These are phyloP conservation scores for Drosophila pallidifrons DNA, from an alignment of 1,140 invertebrate genomes.

Conservation along the genomic window DNA sequence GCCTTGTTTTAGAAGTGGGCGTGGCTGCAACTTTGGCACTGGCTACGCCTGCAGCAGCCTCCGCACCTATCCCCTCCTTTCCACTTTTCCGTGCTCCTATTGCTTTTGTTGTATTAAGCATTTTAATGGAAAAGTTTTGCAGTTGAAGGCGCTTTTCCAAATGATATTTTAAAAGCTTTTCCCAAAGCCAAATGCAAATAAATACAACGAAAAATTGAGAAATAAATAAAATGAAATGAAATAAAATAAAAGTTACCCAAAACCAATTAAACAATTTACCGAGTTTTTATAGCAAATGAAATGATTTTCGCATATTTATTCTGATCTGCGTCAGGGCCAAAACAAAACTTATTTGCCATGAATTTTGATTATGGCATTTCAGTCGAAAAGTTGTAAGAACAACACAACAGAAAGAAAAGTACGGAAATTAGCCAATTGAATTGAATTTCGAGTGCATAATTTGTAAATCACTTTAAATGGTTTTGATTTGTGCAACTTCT, in stretches of 20 bases:
- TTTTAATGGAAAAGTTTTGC: slow-evolving; percentile 82
- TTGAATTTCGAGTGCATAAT: neutral
- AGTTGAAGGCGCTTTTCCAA: slow-evolving; percentile 77
- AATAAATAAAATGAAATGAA: slow-evolving; percentile 12
- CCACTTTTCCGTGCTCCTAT: slow-evolving; percentile 6
- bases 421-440: slow-evolving; percentile 2
- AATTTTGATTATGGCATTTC: slow-evolving; percentile 32
- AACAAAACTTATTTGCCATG: slow-evolving; percentile 31
- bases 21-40: slow-evolving; percentile 58
- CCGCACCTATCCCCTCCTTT: slow-evolving; percentile 33
- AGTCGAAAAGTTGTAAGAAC: neutral
- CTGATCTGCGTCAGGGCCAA: slow-evolving; percentile 1
- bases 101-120: slow-evolving; percentile 63
- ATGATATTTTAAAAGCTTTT: slow-evolving; percentile 81
- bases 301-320: slow-evolving; percentile 40
- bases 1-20: slow-evolving; percentile 69
- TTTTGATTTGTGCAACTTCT: neutral
- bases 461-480: neutral
- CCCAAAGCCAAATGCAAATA: slow-evolving; percentile 18
- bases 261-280: slow-evolving; percentile 61
- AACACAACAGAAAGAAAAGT: neutral
- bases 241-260: slow-evolving; percentile 51
- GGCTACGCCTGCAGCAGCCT: slow-evolving; percentile 44
- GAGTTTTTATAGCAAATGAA: slow-evolving; percentile 47
- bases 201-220: slow-evolving; percentile 2